phyloP scores from a whole-genome alignment of 2,113 vertebrate genomes.

The Aldabrachelys gigantea region DNA sequence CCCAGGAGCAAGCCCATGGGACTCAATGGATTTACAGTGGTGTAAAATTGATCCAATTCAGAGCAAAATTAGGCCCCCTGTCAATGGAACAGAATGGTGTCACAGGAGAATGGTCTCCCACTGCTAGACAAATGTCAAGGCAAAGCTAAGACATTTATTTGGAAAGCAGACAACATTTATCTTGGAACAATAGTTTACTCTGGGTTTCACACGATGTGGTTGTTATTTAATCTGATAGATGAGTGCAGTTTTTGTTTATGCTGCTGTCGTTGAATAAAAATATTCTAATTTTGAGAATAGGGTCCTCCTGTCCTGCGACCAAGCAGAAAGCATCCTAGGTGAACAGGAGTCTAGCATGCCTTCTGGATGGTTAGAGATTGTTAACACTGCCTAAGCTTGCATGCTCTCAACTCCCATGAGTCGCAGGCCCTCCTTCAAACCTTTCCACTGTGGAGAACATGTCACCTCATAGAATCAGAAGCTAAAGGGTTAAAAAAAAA shows the following conservation, averaged over 20 bases:
- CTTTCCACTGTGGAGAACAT: not conserved
- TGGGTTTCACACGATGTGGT: slow-evolving; percentile 17
- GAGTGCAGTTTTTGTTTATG: not conserved
- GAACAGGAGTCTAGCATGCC: not conserved
- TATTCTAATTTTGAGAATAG: not conserved
- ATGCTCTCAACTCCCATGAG: not conserved
- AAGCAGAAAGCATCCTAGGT: not conserved
- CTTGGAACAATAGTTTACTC: slow-evolving; percentile 36
- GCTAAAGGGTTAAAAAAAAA: slow-evolving; percentile 10
- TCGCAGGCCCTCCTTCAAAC: not conserved
- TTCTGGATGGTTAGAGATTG: not conserved
- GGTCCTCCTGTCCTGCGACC: not conserved
- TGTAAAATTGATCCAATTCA: not conserved
- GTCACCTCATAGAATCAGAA: not conserved
- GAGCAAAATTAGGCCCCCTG: not conserved
- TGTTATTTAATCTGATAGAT: slow-evolving; percentile 20
- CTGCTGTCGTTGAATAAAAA: not conserved
- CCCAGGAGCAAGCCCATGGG: not conserved
- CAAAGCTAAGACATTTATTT: slow-evolving; percentile 31
- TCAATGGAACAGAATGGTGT: not conserved
- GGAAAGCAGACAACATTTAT: slow-evolving; percentile 21
- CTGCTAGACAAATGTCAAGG: slow-evolving; percentile 48
- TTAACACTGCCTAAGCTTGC: not conserved
- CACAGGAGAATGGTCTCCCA: not conserved
- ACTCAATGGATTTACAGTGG: not conserved